phyloP scores from a whole-genome alignment of 2,113 vertebrate species.

The Nicator chloris region DNA sequence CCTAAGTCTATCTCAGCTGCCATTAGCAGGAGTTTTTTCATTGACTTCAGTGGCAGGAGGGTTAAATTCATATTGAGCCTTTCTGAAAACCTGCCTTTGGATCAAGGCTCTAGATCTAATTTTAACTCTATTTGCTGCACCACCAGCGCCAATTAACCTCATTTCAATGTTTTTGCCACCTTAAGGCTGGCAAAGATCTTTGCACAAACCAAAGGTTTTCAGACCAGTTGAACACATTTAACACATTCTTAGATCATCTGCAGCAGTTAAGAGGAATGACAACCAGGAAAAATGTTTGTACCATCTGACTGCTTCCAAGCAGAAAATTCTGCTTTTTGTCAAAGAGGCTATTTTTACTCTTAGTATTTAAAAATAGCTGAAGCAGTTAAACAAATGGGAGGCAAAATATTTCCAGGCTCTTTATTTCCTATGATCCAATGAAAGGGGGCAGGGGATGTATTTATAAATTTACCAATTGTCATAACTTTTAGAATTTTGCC shows the following conservation, averaged over 20 bases:
- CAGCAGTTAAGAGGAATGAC: neutral
- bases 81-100: neutral
- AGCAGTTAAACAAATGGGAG: constrained; percentile 11
- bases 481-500: neutral
- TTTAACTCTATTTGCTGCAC: neutral
- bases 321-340: constrained; percentile 13
- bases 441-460: neutral
- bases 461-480: neutral
- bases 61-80: neutral
- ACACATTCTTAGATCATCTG: neutral
- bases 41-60: neutral
- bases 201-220: neutral
- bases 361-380: constrained; percentile 27
- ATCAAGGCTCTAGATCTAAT: neutral
- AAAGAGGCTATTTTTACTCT: constrained; percentile 12
- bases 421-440: neutral
- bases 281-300: neutral
- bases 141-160: neutral
- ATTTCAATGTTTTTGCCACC: neutral
- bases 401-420: constrained; percentile 1
- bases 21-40: neutral
- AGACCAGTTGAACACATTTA: neutral
- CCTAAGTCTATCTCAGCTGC: neutral
- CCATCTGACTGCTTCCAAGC: neutral
- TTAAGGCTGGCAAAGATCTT: neutral